These are phyloP conservation scores for Tetraneura akinire DNA, from an alignment of 1,140 invertebrate species.

Conservation along the genomic window DNA sequence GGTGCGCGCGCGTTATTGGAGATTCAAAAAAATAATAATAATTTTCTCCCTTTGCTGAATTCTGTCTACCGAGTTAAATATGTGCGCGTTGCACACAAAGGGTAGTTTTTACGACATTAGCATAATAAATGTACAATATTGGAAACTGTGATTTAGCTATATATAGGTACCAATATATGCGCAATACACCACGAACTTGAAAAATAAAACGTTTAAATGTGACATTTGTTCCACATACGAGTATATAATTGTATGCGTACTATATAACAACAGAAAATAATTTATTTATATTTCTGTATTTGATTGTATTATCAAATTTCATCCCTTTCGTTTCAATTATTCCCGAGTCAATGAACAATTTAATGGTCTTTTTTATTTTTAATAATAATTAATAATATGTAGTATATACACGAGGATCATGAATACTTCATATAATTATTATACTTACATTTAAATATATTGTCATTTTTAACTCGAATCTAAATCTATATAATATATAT, in stretches of 20 bases:
- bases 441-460: neutral
- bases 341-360: neutral
- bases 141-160: neutral
- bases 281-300: no score
- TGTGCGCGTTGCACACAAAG: neutral
- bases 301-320: no score
- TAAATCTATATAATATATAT: no score
- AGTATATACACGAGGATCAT: neutral
- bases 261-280: no score
- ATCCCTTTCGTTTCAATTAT: constrained; percentile 11
- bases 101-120: neutral
- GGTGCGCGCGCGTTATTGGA: neutral
- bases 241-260: no score
- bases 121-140: neutral
- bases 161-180: no score
- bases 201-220: no score
- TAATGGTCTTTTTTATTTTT: neutral
- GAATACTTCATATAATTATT: neutral
- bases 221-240: no score
- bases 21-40: constrained; percentile 14
- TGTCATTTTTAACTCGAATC: neutral
- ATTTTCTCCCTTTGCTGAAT: neutral
- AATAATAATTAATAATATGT: neutral
- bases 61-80: neutral
- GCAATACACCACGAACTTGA: no score